phyloP scores from a whole-genome alignment of 2,797 vertebrate species.

The Geotrypetes seraphini region DNA sequence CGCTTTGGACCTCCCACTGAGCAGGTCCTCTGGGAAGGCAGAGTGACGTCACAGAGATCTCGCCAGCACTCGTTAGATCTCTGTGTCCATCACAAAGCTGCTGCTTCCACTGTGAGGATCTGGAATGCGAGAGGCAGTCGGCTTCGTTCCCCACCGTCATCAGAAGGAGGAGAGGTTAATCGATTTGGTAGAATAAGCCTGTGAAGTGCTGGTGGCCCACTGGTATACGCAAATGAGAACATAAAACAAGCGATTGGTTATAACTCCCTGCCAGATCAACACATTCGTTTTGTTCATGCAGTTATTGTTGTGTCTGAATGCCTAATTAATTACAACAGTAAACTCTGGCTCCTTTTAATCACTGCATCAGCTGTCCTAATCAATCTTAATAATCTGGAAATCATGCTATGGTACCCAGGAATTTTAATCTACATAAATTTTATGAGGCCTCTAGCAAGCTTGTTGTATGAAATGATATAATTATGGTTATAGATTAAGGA shows the following conservation, averaged over 20 bases:
- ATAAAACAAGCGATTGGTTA: constrained; percentile 19
- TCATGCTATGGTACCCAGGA: constrained; percentile 45
- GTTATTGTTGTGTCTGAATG: constrained; percentile 58
- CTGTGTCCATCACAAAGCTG: too few species aligned
- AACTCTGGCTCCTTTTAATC: constrained; percentile 49
- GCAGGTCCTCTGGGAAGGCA: too few species aligned
- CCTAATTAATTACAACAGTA: constrained; percentile 57
- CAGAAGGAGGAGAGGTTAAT: not conserved
- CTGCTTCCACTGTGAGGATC: too few species aligned
- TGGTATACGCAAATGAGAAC: not conserved
- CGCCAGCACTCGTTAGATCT: too few species aligned
- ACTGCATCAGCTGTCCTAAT: constrained; percentile 55
- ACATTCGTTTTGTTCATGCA: constrained; percentile 39
- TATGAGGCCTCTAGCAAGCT: constrained; percentile 41
- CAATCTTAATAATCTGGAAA: constrained; percentile 56
- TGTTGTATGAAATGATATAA: constrained; percentile 49
- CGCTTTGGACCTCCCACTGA: too few species aligned
- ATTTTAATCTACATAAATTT: constrained; percentile 62
- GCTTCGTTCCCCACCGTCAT: not conserved
- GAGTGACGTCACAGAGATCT: too few species aligned
- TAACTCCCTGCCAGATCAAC: constrained; percentile 38
- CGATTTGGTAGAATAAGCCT: not conserved
- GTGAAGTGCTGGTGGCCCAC: not conserved
- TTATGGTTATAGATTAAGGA: constrained; percentile 51
- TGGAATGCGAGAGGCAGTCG: not conserved